A percentile compares a stretch with the other conserved stretches of the same genome.
These are phyloP conservation scores for Acleris laterana DNA, from an alignment of 2,888 invertebrate species.

Conservation along the genomic window DNA sequence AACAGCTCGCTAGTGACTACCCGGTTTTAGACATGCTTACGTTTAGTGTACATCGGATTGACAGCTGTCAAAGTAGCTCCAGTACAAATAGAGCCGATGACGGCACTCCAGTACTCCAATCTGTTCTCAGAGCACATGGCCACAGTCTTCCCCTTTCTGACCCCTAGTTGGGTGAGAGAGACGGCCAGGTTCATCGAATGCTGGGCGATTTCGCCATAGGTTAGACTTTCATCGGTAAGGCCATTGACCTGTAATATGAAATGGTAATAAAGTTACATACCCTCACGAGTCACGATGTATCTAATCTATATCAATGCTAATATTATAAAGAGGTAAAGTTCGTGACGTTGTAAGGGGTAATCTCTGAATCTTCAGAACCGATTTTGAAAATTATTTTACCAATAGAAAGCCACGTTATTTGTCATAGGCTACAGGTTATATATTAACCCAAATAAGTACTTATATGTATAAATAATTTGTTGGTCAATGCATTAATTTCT, in stretches of 20 bases:
- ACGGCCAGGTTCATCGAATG: constrained; percentile 37
- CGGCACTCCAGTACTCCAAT: constrained; percentile 34
- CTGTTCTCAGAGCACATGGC: constrained; percentile 40
- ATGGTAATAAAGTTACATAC: background rate
- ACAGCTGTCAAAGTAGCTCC: constrained; percentile 24
- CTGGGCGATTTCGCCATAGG: constrained; percentile 37
- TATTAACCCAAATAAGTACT: no score
- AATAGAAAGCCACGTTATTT: no score
- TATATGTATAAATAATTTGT: no score
- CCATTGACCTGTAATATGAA: constrained; percentile 37
- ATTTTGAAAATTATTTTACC: no score
- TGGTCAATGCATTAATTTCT: no score
- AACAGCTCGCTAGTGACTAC: no score
- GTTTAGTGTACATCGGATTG: constrained; percentile 59
- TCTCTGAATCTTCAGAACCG: no score
- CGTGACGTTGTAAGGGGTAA: no score
- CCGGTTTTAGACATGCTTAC: constrained; percentile 42
- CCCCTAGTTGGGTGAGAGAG: constrained; percentile 38
- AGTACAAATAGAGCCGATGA: constrained; percentile 35
- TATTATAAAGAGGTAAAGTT: no score
- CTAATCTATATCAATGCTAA: no score
- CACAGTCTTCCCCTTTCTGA: constrained; percentile 38
- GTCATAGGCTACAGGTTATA: no score
- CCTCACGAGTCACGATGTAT: no score
- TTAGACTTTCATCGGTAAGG: constrained; percentile 33